A percentile compares a stretch with the other conserved stretches of the same genome.
These are phyloP conservation scores for Macrotrachela quadricornifera DNA, from an alignment of 1,140 invertebrate species.

Conservation along the genomic window DNA sequence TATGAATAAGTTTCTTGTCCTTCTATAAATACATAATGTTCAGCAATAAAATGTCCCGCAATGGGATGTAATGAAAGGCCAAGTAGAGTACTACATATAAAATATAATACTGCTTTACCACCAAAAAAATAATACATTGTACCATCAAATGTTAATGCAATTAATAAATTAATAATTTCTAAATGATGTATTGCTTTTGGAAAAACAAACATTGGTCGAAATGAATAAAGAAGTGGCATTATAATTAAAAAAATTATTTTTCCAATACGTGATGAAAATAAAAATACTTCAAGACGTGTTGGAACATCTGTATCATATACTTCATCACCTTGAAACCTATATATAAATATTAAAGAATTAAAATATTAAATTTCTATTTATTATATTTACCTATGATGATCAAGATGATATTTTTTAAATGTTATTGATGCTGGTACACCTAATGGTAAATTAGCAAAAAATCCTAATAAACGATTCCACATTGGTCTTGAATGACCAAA, in stretches of 20 bases:
- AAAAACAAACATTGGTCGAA: conserved; percentile 68
- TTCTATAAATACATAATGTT: conserved; percentile 95
- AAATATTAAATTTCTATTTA: too few relatives aligned
- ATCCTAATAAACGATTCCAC: conserved; percentile 63
- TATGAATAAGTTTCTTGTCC: conserved; percentile 96
- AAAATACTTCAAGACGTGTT: conserved; percentile 63
- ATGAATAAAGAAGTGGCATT: conserved; percentile 84
- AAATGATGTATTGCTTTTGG: conserved; percentile 58
- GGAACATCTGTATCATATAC: conserved; percentile 83
- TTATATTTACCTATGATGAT: conserved; percentile 51
- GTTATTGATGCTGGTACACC: conserved; percentile 78
- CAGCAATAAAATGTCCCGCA: conserved; percentile 92
- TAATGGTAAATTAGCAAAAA: conserved; percentile 85
- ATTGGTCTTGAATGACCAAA: conserved; percentile 69
- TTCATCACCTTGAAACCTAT: conserved; percentile 83
- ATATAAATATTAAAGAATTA: conserved; percentile 15
- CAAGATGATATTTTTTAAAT: conserved; percentile 93
- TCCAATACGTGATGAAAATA: conserved; percentile 72
- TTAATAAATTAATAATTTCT: conserved; percentile 58
- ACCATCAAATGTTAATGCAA: conserved; percentile 66
- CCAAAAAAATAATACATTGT: conserved; percentile 56
- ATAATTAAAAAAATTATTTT: conserved; percentile 83
- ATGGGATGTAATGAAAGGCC: conserved; percentile 92
- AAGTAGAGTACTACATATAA: conserved; percentile 61
- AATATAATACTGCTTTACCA: conserved; percentile 52